phyloP scores from a whole-genome alignment of 92 coral and sea anemone genomes.

The Meandrina meandrites region DNA sequence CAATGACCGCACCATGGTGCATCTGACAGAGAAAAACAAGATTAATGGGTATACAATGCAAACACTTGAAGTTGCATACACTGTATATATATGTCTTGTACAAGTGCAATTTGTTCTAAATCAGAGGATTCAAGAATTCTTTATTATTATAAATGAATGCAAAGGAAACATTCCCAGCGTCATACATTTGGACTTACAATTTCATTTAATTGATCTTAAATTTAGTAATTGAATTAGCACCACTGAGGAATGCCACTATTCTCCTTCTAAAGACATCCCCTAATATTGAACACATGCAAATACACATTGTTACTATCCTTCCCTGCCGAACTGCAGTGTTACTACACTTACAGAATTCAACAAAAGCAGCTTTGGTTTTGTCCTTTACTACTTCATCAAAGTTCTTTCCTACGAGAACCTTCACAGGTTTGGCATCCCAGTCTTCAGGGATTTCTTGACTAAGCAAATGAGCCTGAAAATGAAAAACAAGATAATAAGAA shows the following conservation, averaged over 20 bases:
- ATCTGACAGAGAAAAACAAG: conserved; percentile 47
- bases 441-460: conserved; percentile 92
- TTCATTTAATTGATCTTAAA: too few relatives aligned
- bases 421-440: conserved; percentile 97
- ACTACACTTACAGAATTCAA: conserved; percentile 92
- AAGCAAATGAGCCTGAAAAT: conserved; percentile 81
- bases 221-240: too few relatives aligned
- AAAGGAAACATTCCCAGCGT: too few relatives aligned
- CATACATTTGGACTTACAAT: too few relatives aligned
- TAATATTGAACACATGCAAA: too few relatives aligned
- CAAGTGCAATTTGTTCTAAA: background rate
- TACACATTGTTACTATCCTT: background rate
- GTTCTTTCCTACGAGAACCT: conserved; percentile 99
- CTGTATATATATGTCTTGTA: background rate
- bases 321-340: background rate
- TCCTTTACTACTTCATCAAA: conserved; percentile 94
- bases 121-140: too few relatives aligned
- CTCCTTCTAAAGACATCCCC: too few relatives aligned
- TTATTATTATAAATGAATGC: too few relatives aligned
- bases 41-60: background rate
- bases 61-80: background rate
- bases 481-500: background rate
- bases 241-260: too few relatives aligned
- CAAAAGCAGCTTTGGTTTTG: conserved; percentile 90
- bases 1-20: conserved; percentile 99